Base-by-base conservation (phyloP, 2,888 invertebrate species). In the Aporophyla nigra region DNA sequence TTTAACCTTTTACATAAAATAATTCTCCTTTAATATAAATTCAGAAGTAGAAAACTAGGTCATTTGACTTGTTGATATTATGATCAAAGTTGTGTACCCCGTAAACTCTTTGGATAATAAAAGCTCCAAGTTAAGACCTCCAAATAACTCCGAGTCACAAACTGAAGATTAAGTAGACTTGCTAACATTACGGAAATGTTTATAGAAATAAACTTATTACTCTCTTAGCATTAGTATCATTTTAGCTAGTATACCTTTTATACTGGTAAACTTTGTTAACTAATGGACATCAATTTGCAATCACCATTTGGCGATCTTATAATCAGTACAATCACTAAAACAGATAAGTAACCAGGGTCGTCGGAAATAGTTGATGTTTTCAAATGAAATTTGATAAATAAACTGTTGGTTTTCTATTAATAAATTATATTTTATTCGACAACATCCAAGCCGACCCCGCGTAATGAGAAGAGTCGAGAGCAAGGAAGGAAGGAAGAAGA, bases 81-180 rank as follows among this genome's bases (percentile, higher is more conserved):
- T 76, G 85, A 78, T 82, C 79, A 79, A 86, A 87, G 75, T 86
- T 80, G 80, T 78, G 78, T 87, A 74, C 75, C 54, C 70, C 54
- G 61, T 83, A 81, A 84, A 78, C 77, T 78, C 74, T 81, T 87
- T 78, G 70, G 76, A 87, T 86, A 80, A 86, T 84, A 81, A 87
- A 84, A 82, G 80, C 87, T 76, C 70, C 58, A 76, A 82, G 69
- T 82, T 78, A 86, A 80, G 77, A 68, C 70, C 72, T 84, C 63
- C 79, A 69, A 86, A 86, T 87, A 80, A 87, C 86, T 86, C 71
- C 62, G 73, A 79, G 86, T 78, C 86, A 87, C 86, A 86, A 86
- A 84, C 80, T 83, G 51, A 74, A 83, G 85, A 83, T 87, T 87
- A 85, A 76, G 80, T 76, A 76, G 49, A 74, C 70, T 74, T 61